Evolutionary conservation across 2,888 invertebrate genomes (phyloP), one percentile per base, ranked within the genome.

Genomic region (Heliconius sara): DNA sequence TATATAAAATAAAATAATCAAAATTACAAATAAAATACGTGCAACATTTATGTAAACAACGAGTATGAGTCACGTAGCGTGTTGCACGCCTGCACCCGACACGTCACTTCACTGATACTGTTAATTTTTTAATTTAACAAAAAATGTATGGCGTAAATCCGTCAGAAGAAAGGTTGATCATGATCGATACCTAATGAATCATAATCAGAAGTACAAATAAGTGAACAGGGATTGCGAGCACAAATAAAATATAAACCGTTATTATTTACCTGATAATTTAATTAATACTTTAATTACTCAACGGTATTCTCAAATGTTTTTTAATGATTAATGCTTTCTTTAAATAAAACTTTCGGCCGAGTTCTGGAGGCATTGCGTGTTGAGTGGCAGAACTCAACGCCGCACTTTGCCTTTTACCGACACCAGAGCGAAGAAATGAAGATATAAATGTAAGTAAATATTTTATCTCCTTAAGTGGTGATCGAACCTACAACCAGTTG

Each of bases 111-210:
- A 76, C 72, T 76, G 75, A 79, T 67, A 81, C 77, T 79, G 78
- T 72, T 72, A 83, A 78, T 77, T 77, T 81, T 81, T 82, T 82
- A 82, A 82, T 83, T 84, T 81, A 76, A 76, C 81, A 77, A 81
- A 75, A 83, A 84, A 83, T 83, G 65, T 77, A 60, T 79, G 80
- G 65, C 66, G 71, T 52, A 68, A 76, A 81, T 78, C 79, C 57
- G 79, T 76, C 63, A 75, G 60, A 77, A 79, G 22, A 77, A 43
- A 60, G 52, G 75, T 70, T 68, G 30, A 76, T 79, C 81, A 82
- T 79, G 73, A 82, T 82, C 76, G 68, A 82, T 74, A 76, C 73
- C 76, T 72, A 81, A 76, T 82, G 76, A 81, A 78, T 82, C 82
- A 78, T 76, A 63, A 79, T 66, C 65, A 60, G 39, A 68, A 75